phyloP scores from a whole-genome alignment of 2,797 vertebrate species.

The Acanthurus leucopareius region DNA sequence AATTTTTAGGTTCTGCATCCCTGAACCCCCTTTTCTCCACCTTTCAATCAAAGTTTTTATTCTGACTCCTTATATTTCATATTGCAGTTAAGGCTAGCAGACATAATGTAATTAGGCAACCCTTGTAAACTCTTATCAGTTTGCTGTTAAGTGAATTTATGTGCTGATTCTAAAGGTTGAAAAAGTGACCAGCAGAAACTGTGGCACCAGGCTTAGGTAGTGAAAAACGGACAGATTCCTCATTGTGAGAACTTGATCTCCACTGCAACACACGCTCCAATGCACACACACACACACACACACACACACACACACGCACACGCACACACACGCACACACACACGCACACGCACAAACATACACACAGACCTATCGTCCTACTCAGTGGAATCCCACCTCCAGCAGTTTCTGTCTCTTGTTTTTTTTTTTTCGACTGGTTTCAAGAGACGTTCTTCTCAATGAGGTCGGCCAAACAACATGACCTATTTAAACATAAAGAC shows the following conservation, averaged over 20 bases:
- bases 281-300: conserved; percentile 9
- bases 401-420: conserved; percentile 75
- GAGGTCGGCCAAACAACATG: conserved; percentile 61
- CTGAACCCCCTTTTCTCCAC: not conserved
- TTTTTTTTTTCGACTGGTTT: conserved; percentile 65
- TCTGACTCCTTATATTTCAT: not conserved
- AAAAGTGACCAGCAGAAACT: not conserved
- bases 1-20: conserved; percentile 40
- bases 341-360: conserved; percentile 6
- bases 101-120: conserved; percentile 21
- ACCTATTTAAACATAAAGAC: conserved; percentile 76
- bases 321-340: conserved; percentile 20
- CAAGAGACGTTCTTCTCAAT: conserved; percentile 58
- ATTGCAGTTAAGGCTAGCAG: not conserved
- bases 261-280: conserved; percentile 18
- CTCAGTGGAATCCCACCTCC: conserved; percentile 65
- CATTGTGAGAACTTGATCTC: conserved; percentile 46
- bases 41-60: not conserved
- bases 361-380: conserved; percentile 26
- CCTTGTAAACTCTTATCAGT: not conserved
- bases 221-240: conserved; percentile 42
- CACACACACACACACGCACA: conserved; percentile 4
- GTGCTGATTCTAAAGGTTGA: conserved; percentile 14
- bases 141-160: conserved; percentile 4
- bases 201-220: conserved; percentile 2